A percentile compares a stretch with the other conserved stretches of the same genome.
Conservation (phyloP, 1,140 invertebrate genomes). For the Drosophila hydei region DNA sequence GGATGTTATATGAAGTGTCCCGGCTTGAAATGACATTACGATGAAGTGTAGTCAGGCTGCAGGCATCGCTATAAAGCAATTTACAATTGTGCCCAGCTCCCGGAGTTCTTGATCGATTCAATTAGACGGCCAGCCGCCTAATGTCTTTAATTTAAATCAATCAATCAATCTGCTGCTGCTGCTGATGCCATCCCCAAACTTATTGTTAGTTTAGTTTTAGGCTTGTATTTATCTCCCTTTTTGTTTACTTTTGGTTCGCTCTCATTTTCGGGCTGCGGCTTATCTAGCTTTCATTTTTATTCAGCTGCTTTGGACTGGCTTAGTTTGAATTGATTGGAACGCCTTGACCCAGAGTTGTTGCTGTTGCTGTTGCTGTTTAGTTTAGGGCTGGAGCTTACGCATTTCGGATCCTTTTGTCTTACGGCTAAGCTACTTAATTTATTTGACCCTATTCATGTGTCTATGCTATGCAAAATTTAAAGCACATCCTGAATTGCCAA, state of each 20-base stretch:
- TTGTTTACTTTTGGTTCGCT: slow-evolving; percentile 25
- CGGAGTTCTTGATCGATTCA: slow-evolving; percentile 67
- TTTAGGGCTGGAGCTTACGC: slow-evolving; percentile 74
- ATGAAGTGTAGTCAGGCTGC: slow-evolving; percentile 74
- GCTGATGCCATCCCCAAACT: slow-evolving; percentile 37
- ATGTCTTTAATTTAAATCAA: slow-evolving; percentile 82
- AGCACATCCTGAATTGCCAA: slow-evolving; percentile 63
- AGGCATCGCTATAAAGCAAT: slow-evolving; percentile 73
- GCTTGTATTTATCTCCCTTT: slow-evolving; percentile 34
- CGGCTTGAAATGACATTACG: slow-evolving; percentile 75
- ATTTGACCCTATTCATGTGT: slow-evolving; percentile 58
- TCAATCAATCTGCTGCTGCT: slow-evolving; percentile 67
- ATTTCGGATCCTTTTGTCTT: slow-evolving; percentile 54
- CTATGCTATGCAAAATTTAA: slow-evolving; percentile 35
- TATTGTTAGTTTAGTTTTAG: slow-evolving; percentile 60
- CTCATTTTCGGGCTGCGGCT: slow-evolving; percentile 16
- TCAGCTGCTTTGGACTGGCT: slow-evolving; percentile 44
- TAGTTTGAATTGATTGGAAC: slow-evolving; percentile 53
- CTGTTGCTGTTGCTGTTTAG: neutral
- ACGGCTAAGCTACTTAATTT: slow-evolving; percentile 75
- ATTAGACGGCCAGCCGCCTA: slow-evolving; percentile 68
- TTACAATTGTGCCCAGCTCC: slow-evolving; percentile 62
- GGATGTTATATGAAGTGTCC: slow-evolving; percentile 73
- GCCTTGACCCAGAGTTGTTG: slow-evolving; percentile 32
- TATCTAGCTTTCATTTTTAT: slow-evolving; percentile 54